These are phyloP conservation scores for Brachyistius frenatus DNA, from an alignment of 2,113 vertebrate species.

Conservation along the genomic window DNA sequence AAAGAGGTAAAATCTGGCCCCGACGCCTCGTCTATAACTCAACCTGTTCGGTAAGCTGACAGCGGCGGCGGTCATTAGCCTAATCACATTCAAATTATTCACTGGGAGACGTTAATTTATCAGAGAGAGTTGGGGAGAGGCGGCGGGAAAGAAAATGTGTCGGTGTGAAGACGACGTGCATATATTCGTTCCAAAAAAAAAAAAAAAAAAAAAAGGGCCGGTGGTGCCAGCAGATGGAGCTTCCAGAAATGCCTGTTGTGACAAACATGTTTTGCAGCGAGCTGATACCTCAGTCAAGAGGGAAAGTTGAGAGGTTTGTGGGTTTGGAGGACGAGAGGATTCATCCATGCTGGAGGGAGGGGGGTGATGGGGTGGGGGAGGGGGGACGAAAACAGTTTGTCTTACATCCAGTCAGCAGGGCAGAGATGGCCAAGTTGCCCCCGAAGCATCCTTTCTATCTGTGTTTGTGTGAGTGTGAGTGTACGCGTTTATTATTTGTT, in stretches of 20 bases:
- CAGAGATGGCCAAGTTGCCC: constrained; percentile 16
- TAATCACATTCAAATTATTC: constrained; percentile 71
- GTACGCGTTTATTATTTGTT: neutral
- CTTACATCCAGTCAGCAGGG: constrained; percentile 21
- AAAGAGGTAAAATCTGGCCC: constrained; percentile 45
- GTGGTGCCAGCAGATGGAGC: no score
- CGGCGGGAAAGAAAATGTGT: neutral
- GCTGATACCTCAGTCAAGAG: neutral
- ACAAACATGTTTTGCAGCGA: constrained; percentile 15
- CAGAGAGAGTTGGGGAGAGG: constrained; percentile 24
- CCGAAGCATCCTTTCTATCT: constrained; percentile 7
- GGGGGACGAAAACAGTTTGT: constrained; percentile 38
- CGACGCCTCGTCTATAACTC: constrained; percentile 52
- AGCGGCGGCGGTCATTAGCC: constrained; percentile 62
- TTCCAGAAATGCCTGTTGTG: neutral
- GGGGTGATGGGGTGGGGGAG: no score
- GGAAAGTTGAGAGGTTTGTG: constrained; percentile 1
- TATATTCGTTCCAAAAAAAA: neutral
- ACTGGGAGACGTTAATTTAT: constrained; percentile 52
- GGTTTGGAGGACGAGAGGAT: constrained; percentile 11
- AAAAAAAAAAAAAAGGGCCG: no score
- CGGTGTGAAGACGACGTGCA: neutral
- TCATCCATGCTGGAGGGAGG: neutral
- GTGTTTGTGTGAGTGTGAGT: neutral
- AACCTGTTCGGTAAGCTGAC: constrained; percentile 66